Conservation (phyloP, 2,888 invertebrate species). For the Halocaridina rubra region DNA sequence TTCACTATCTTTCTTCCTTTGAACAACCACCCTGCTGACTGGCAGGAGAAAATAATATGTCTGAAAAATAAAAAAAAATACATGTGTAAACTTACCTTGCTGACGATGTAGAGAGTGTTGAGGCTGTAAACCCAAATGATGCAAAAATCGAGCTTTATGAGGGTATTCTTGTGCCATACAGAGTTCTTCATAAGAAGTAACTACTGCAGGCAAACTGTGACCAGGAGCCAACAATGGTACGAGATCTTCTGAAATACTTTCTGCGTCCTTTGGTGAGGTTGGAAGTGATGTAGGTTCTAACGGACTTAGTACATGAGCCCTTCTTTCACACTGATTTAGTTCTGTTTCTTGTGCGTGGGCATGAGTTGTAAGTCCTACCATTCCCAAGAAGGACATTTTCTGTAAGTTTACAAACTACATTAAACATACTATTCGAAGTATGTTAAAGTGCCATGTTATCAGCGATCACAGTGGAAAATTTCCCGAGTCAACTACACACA, state of each 20-base stretch:
- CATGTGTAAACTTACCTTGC: conserved; percentile 36
- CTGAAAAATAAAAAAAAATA: too few relatives aligned
- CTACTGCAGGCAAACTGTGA: conserved; percentile 21
- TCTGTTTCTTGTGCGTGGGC: conserved; percentile 54
- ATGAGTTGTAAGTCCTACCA: conserved; percentile 59
- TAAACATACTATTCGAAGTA: not conserved
- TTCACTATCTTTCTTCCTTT: too few relatives aligned
- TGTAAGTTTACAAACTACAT: conserved; percentile 14
- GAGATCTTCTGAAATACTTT: conserved; percentile 39
- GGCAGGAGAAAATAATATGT: too few relatives aligned
- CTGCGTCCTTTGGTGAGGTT: conserved; percentile 23
- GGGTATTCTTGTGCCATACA: conserved; percentile 53
- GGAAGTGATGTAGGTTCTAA: conserved; percentile 37
- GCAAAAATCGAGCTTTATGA: conserved; percentile 57
- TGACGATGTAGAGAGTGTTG: conserved; percentile 57
- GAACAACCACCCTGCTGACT: too few relatives aligned
- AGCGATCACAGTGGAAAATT: too few relatives aligned
- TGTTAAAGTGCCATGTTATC: too few relatives aligned
- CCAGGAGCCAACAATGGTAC: conserved; percentile 54
- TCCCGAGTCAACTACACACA: too few relatives aligned
- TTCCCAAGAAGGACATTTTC: conserved; percentile 57
- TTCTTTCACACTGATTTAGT: conserved; percentile 52
- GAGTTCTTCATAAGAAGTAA: conserved; percentile 41
- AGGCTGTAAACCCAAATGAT: conserved; percentile 56
- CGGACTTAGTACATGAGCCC: conserved; percentile 53